phyloP scores from a whole-genome alignment of 2,888 invertebrate species.

The Griposia aprilina region DNA sequence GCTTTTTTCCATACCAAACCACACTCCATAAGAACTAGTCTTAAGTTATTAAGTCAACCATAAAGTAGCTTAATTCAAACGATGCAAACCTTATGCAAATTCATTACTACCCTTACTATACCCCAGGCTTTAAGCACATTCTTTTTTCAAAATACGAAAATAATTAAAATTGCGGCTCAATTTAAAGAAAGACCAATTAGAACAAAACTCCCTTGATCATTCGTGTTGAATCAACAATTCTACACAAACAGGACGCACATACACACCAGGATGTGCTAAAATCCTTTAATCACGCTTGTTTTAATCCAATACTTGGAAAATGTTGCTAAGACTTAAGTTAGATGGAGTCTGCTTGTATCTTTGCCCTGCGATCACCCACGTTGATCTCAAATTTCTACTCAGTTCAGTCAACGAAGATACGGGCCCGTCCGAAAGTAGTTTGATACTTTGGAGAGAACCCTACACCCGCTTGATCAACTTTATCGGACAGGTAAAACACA shows the following conservation, averaged over 20 bases:
- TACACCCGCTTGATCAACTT: no score
- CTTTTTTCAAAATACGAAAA: not conserved
- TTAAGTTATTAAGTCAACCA: no score
- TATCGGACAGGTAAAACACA: no score
- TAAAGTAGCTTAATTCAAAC: no score
- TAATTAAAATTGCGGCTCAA: not conserved
- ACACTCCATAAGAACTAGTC: not conserved
- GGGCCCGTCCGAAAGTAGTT: no score
- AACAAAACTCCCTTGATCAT: slow-evolving; percentile 13
- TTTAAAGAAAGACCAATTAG: not conserved
- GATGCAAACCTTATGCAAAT: no score
- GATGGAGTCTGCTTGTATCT: slow-evolving; percentile 8
- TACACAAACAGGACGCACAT: slow-evolving; percentile 52
- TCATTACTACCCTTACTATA: no score
- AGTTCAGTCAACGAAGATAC: no score
- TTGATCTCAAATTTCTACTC: not conserved
- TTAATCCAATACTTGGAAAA: slow-evolving; percentile 55
- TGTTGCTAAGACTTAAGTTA: slow-evolving; percentile 20
- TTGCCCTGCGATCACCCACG: slow-evolving; percentile 14
- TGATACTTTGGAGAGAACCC: no score
- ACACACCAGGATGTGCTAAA: slow-evolving; percentile 27
- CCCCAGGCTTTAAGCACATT: no score
- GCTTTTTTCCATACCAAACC: not conserved
- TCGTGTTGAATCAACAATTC: slow-evolving; percentile 30
- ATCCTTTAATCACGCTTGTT: slow-evolving; percentile 52